Evolutionary conservation across 2,888 invertebrate genomes (phyloP).

Genomic region (Coelinius sp.): DNA sequence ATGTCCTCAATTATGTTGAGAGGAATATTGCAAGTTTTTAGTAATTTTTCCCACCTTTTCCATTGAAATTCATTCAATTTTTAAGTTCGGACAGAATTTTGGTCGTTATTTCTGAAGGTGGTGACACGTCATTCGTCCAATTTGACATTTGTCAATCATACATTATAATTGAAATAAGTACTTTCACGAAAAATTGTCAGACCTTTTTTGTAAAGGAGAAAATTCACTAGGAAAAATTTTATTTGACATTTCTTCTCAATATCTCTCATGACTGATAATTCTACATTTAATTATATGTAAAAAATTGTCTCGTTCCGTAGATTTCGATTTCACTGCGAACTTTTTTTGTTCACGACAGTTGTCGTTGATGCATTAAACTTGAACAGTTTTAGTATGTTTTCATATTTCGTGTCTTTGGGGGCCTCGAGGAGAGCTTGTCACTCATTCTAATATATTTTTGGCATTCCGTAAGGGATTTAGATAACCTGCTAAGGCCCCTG

Average conservation of each 20-base stretch:
- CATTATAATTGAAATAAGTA: no score
- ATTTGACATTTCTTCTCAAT: no score
- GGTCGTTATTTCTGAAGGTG: background rate
- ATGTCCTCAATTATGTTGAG: background rate
- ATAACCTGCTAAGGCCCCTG: conserved; percentile 52
- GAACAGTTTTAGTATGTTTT: conserved; percentile 20
- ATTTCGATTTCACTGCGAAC: conserved; percentile 30
- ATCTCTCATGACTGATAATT: no score
- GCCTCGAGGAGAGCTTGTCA: conserved; percentile 58
- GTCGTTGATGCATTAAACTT: conserved; percentile 26
- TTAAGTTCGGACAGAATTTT: background rate
- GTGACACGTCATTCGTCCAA: background rate
- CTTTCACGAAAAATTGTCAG: no score
- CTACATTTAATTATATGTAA: background rate
- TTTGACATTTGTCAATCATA: background rate
- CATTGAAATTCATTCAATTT: conserved; percentile 33
- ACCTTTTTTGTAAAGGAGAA: no score
- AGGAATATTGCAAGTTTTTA: conserved; percentile 27
- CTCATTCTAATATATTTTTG: conserved; percentile 62
- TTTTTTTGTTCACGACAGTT: conserved; percentile 43
- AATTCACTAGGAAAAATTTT: no score
- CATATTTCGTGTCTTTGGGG: background rate
- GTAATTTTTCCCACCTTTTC: conserved; percentile 41
- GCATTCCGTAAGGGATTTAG: conserved; percentile 44
- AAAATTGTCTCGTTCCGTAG: conserved; percentile 26